Base-by-base conservation (phyloP, 1,140 invertebrate species). In the Macrobrachium nipponense region DNA sequence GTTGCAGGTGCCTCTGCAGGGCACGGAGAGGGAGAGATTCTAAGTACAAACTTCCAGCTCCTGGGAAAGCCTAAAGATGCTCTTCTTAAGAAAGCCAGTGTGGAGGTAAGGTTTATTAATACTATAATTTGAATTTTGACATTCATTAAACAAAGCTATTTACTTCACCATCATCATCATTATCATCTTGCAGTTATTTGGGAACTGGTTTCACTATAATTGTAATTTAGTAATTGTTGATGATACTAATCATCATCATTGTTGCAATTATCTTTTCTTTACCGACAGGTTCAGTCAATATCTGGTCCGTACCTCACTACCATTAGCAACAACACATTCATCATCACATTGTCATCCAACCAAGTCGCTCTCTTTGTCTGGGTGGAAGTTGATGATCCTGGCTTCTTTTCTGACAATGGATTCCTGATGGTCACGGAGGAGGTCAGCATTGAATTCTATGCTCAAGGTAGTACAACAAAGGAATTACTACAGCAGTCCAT, bases 391-490 rank as follows among this genome's bases (percentile, higher is more conserved):
- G 77, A 83, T 27, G 51, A 77, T 11, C 20, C 66, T n/a, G 88
- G 88, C 23, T 68, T 86, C 12, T 89, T 89, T 76, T 88, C 82
- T 14, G 82, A 89, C 18, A 89, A 89, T 61, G 88, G 88, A 18
- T 89, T 89, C 83, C 44, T 87, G 27, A 86, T 91, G 90, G 68
- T 36, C 27, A 91, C 23, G 88, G 73, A 5, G 82, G 79, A 15
- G 86, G 89, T 82, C 91, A 92, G 14, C 58, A 90, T 81, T 91
- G 92, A 44, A 18, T 89, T 89, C 43, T 66, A 86, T 51, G 78
- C 87, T n/a, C 14, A n/a, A 8, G 20, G 70, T 44, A 66, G 66
- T 11, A 73, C 64, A 12, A 82, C 72, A n/a, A 27, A 36, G 12
- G 70, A 60, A 10, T 83, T 75, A 0, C 58, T 88, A n/a, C 23